A percentile compares a stretch with the other conserved stretches of the same genome.
Evolutionary conservation across 2,113 vertebrate genomes (phyloP).

Genomic region (Brachypodius melanocephalos): DNA sequence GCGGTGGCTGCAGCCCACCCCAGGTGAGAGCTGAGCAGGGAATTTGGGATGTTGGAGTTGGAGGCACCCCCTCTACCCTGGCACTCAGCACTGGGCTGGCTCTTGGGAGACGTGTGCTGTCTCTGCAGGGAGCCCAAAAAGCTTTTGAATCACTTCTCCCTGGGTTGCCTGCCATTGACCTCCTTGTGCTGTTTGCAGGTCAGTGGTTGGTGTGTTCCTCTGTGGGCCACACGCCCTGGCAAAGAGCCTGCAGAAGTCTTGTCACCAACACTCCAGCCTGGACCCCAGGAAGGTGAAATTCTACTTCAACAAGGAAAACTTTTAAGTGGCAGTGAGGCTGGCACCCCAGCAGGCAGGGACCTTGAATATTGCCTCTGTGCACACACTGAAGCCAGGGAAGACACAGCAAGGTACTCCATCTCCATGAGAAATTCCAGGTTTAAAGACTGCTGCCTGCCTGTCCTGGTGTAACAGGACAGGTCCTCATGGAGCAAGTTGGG

Average conservation of each 20-base stretch:
- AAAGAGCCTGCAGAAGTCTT: constrained; percentile 78
- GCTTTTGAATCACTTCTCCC: not conserved
- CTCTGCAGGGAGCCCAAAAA: not conserved
- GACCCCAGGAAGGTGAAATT: constrained; percentile 90
- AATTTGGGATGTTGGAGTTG: rapidly evolving
- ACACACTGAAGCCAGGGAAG: not conserved
- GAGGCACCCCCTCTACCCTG: not conserved
- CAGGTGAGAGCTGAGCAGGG: constrained; percentile 71
- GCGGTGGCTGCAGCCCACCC: constrained; percentile 81
- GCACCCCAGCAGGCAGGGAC: rapidly evolving
- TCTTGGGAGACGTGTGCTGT: not conserved
- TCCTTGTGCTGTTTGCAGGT: constrained; percentile 55
- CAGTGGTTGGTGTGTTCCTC: constrained; percentile 86
- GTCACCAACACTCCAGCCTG: constrained; percentile 83
- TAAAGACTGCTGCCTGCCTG: not conserved
- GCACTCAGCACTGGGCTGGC: not conserved
- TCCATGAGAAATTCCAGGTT: not conserved
- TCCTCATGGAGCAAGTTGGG: rapidly evolving
- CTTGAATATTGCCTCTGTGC: not conserved
- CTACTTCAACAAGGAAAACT: constrained; percentile 96
- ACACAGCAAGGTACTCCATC: not conserved
- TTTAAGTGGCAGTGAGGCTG: constrained; percentile 63
- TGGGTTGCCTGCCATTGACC: rapidly evolving
- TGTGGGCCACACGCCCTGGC: constrained; percentile 81
- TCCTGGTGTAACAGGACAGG: not conserved